These are phyloP conservation scores for Protobothrops mucrosquamatus DNA, from an alignment of 2,113 vertebrate genomes.

Conservation along the genomic window DNA sequence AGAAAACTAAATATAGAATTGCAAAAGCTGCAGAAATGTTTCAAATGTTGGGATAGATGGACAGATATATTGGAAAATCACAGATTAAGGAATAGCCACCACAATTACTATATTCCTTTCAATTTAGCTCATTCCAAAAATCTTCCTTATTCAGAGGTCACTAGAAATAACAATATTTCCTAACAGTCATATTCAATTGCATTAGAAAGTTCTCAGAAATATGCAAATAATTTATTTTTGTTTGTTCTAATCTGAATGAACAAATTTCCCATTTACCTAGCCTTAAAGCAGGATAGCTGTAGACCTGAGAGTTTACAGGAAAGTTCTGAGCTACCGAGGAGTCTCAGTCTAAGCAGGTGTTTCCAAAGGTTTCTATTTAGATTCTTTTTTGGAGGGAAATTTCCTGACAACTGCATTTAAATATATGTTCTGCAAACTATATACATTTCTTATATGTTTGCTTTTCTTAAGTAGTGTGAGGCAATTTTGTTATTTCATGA, in stretches of 20 bases:
- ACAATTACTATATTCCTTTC: background rate
- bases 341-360: background rate
- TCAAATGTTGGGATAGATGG: too few species aligned
- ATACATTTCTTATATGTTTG: background rate
- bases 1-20: background rate
- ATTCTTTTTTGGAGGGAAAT: background rate
- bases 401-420: background rate
- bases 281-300: background rate
- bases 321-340: background rate
- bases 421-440: background rate
- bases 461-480: background rate
- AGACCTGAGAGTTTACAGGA: background rate
- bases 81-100: background rate
- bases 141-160: background rate
- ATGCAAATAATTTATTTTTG: background rate
- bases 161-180: background rate
- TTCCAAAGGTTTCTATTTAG: background rate
- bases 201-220: background rate
- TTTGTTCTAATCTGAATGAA: background rate
- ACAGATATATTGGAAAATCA: background rate
- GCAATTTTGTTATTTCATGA: background rate
- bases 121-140: background rate
- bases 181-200: background rate
- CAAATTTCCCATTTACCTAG: background rate
- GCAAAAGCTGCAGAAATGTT: background rate